Percentiles rank a stretch among this genome's conserved stretches.
Evolutionary conservation across 1,140 invertebrate species (phyloP).

Genomic region (Drosophila repletoides): DNA sequence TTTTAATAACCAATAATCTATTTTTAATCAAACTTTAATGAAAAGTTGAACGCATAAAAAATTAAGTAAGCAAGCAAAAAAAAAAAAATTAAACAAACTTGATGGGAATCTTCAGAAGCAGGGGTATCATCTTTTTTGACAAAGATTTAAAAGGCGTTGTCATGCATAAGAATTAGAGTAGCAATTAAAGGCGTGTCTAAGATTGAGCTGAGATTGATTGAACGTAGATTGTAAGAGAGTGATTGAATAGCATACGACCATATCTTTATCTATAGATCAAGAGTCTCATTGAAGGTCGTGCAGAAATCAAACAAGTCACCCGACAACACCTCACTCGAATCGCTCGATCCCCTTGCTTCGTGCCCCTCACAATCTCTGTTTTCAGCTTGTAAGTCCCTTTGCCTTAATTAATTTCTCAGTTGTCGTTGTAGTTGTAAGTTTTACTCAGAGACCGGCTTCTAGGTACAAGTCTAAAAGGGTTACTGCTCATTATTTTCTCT

Average conservation of each 20-base stretch:
- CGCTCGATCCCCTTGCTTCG: conserved; percentile 33
- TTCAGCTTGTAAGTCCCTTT: conserved; percentile 33
- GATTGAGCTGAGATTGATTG: conserved; percentile 68
- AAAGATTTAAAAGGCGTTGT: conserved; percentile 55
- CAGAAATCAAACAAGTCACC: conserved; percentile 67
- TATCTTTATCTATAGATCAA: not conserved
- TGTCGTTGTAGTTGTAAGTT: no score
- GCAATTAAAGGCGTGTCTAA: conserved; percentile 36
- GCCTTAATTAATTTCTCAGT: conserved; percentile 74
- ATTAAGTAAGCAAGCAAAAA: conserved; percentile 47
- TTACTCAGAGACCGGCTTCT: conserved; percentile 1
- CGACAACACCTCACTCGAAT: conserved; percentile 54
- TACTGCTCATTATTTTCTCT: conserved; percentile 73
- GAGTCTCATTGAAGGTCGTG: conserved; percentile 51
- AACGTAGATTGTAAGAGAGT: conserved; percentile 45
- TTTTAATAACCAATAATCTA: conserved; percentile 81
- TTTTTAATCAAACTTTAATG: conserved; percentile 80
- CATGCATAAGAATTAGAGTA: conserved; percentile 78
- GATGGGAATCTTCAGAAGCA: conserved; percentile 13
- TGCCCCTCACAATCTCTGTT: conserved; percentile 23
- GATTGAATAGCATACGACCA: not conserved
- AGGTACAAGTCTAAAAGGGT: conserved; percentile 55
- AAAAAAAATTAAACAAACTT: no score
- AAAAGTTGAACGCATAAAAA: conserved; percentile 66
- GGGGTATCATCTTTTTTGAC: conserved; percentile 43